These are phyloP conservation scores for Drosophila repleta DNA, from an alignment of 1,140 invertebrate genomes.

Conservation along the genomic window DNA sequence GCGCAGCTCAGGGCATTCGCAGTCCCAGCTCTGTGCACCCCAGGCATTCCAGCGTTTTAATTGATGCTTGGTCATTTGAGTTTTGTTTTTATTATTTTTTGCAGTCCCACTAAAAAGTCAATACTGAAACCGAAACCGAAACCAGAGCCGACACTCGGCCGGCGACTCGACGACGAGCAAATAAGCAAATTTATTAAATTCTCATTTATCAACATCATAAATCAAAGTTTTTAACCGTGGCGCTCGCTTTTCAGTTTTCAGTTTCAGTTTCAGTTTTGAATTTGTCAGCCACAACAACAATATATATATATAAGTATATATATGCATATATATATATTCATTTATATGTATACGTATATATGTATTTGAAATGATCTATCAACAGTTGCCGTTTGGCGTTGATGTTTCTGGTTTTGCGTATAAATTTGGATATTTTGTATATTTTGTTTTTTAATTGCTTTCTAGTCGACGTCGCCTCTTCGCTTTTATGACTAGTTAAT, in stretches of 20 bases:
- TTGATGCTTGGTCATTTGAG: constrained; percentile 45
- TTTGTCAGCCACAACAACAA: constrained; percentile 43
- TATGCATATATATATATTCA: constrained; percentile 20
- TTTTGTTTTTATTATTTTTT: constrained; percentile 9
- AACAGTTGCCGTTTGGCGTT: constrained; percentile 72
- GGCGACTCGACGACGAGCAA: constrained; percentile 20
- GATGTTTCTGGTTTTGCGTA: constrained; percentile 32
- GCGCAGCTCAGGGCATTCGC: neutral
- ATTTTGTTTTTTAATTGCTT: constrained; percentile 20
- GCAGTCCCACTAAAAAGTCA: constrained; percentile 24
- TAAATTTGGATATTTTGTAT: constrained; percentile 18
- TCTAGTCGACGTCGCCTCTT: constrained; percentile 22
- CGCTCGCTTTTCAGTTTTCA: constrained; percentile 29
- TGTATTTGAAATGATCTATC: constrained; percentile 73
- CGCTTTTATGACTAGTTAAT: constrained; percentile 76
- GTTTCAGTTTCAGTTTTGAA: constrained; percentile 46
- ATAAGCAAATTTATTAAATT: constrained; percentile 80
- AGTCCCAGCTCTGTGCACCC: constrained; percentile 12
- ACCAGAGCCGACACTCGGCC: constrained; percentile 28
- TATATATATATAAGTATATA: constrained; percentile 6
- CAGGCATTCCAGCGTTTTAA: constrained; percentile 46
- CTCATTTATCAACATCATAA: constrained; percentile 81
- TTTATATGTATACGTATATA: constrained; percentile 23
- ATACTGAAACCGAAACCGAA: constrained; percentile 22
- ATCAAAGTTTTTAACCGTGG: constrained; percentile 53